Evolutionary conservation across 2,888 invertebrate genomes (phyloP), one percentile per base, ranked within the genome.

Genomic region (Andrena minutula): DNA sequence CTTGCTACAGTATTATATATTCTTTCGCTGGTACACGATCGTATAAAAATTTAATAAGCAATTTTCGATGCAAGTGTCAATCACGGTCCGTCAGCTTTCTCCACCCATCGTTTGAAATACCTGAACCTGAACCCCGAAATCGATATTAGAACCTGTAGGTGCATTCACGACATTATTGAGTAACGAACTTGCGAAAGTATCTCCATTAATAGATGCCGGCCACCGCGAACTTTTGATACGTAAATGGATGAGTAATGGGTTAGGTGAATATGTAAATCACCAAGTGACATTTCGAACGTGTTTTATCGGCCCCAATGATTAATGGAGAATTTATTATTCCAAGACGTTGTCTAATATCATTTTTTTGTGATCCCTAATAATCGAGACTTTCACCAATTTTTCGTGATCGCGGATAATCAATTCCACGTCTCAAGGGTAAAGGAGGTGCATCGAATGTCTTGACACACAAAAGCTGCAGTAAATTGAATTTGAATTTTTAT

Each of bases 121-220:
- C 12, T 41, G 16, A 41, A 41, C 41, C 41, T 41, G 41, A 41
- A 4, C 41, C 41, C 16, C 16, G 12, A 41, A 41, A 41, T 5
- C 41, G 41, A 41, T 41, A 16, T 41, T 41, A 41, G 16, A 41
- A 41, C 41, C 16, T 5, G 16, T 26, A 53, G 8, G n/a, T 28
- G 41, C 20, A 58, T 53, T 32, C 35, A 16, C 61, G 35, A 47
- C 70, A 51, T 68, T 69, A 81, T 80, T 70, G 74, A 66, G 47
- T 73, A 74, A 68, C 75, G 76, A 77, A 75, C 73, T 78, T 58
- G 47, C 47, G 61, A 63, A 68, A 75, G 61, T 75, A 61, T 73
- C 81, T 82, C 72, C 69, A 64, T 75, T 81, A 85, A 85, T 82
- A 72, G 78, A 63, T 56, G 69, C 47, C 58, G 73, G 32, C 60